Evolutionary conservation across 2,797 vertebrate genomes (phyloP).

Genomic region (Sebastes itinus): DNA sequence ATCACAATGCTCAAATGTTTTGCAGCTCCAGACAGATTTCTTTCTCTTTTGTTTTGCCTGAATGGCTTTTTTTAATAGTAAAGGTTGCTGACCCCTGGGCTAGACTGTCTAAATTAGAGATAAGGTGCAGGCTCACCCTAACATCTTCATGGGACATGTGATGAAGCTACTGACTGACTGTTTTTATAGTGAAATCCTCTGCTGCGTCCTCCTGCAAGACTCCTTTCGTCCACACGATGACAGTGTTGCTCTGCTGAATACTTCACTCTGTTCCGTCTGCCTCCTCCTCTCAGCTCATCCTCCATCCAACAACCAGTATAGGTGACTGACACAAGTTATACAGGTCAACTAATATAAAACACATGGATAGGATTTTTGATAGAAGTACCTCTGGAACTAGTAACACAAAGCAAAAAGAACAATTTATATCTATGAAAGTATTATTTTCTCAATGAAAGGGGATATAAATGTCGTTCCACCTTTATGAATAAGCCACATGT

Average conservation of each 20-base stretch:
- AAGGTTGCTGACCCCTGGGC: too few relatives aligned
- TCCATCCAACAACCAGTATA: neutral
- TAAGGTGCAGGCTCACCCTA: too few relatives aligned
- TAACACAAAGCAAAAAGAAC: neutral
- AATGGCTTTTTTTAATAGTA: too few relatives aligned
- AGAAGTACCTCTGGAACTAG: neutral
- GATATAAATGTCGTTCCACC: neutral
- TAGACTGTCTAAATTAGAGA: too few relatives aligned
- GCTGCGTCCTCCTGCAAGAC: conserved; percentile 11
- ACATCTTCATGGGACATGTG: too few relatives aligned
- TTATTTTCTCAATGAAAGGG: neutral
- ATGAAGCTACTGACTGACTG: too few relatives aligned
- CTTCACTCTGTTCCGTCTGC: neutral
- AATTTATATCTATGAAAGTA: neutral
- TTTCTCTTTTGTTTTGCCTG: too few relatives aligned
- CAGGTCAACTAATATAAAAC: neutral
- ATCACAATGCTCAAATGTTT: too few relatives aligned
- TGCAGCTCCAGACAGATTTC: too few relatives aligned
- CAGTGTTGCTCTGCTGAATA: conserved; percentile 55
- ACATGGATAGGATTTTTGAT: neutral
- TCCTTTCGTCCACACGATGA: conserved; percentile 53
- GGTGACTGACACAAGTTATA: neutral
- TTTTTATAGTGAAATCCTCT: neutral
- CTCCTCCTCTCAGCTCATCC: neutral
- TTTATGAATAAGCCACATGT: neutral